Evolutionary conservation across 2,888 invertebrate species (phyloP).

Genomic region (Nephrotoma guestfalica): DNA sequence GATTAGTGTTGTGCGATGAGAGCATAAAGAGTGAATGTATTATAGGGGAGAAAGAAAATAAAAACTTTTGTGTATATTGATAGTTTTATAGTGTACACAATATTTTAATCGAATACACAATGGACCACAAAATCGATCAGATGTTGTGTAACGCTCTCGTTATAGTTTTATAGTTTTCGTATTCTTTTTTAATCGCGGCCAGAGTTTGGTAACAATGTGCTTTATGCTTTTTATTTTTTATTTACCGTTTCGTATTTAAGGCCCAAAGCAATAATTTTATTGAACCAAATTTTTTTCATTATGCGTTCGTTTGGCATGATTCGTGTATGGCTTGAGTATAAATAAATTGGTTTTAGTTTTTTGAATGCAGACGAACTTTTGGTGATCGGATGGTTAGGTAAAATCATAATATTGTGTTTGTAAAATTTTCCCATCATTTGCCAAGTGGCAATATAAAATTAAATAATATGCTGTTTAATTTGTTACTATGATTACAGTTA

Average conservation of each 20-base stretch:
- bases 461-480: no score
- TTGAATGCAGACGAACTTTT: no score
- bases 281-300: no score
- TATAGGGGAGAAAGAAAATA: neutral
- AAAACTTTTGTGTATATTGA: neutral
- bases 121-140: neutral
- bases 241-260: neutral
- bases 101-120: neutral
- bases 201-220: neutral
- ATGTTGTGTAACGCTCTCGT: neutral
- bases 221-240: neutral
- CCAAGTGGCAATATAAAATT: no score
- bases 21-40: neutral
- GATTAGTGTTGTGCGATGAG: neutral
- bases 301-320: no score
- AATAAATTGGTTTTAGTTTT: no score
- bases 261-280: no score
- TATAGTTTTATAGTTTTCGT: neutral
- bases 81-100: neutral
- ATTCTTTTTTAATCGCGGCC: neutral
- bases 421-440: no score
- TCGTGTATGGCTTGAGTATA: no score
- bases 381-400: no score
- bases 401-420: no score
- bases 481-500: no score